These are phyloP conservation scores for Lithosia quadra DNA, from an alignment of 2,888 invertebrate species.

Conservation along the genomic window DNA sequence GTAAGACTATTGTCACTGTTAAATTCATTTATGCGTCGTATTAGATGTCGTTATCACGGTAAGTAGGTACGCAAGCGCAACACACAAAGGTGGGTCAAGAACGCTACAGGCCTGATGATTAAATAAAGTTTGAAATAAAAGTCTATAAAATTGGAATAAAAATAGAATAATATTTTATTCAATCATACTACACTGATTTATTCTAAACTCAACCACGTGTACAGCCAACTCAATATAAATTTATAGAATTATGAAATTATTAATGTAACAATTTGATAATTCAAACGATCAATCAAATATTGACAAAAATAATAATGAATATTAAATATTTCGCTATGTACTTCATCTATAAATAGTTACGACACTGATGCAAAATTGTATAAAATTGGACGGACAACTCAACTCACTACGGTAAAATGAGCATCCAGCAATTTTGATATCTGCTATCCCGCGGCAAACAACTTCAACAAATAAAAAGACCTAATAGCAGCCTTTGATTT, in stretches of 20 bases:
- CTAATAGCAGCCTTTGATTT: slow-evolving; percentile 77
- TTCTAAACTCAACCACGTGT: slow-evolving; percentile 32
- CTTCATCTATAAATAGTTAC: slow-evolving; percentile 58
- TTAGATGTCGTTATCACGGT: slow-evolving; percentile 29
- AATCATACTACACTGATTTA: slow-evolving; percentile 35
- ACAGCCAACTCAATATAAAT: slow-evolving; percentile 18
- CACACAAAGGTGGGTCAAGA: slow-evolving; percentile 24
- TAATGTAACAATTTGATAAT: slow-evolving; percentile 8
- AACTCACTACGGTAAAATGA: slow-evolving; percentile 85
- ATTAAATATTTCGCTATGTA: slow-evolving; percentile 56
- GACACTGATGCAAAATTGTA: slow-evolving; percentile 79
- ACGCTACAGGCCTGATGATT: slow-evolving; percentile 35
- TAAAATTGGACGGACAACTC: slow-evolving; percentile 86
- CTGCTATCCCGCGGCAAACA: slow-evolving; percentile 54
- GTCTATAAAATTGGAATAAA: slow-evolving; percentile 23
- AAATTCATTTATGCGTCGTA: slow-evolving; percentile 47
- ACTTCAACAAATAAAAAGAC: slow-evolving; percentile 64
- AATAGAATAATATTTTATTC: slow-evolving; percentile 32
- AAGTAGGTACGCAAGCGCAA: slow-evolving; percentile 24
- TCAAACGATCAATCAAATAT: slow-evolving; percentile 19
- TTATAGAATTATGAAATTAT: slow-evolving; percentile 24
- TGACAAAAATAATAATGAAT: slow-evolving; percentile 36
- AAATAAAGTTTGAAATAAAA: slow-evolving; percentile 30
- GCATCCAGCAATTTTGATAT: slow-evolving; percentile 78
- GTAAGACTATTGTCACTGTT: slow-evolving; percentile 51